A percentile compares a stretch with the other conserved stretches of the same genome.
phyloP scores from a whole-genome alignment of 1,140 invertebrate species.

The Lasaia peninsularis region DNA sequence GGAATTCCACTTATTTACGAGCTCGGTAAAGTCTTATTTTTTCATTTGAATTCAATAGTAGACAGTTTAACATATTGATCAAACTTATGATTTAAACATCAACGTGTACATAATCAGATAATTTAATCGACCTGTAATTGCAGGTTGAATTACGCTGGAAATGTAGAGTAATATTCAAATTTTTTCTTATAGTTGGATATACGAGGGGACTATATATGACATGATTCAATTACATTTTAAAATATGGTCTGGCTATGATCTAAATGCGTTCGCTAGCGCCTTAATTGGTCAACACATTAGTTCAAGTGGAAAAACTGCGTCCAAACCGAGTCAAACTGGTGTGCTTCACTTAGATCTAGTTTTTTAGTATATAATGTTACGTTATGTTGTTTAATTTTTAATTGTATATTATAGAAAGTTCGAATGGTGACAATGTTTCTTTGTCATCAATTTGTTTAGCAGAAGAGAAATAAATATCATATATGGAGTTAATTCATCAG shows the following conservation, averaged over 20 bases:
- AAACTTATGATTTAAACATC: constrained; percentile 4
- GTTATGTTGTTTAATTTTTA: no score
- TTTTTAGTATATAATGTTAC: no score
- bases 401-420: no score
- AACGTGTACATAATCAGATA: constrained; percentile 5
- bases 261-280: constrained; percentile 45
- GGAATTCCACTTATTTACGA: background rate
- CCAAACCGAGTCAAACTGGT: constrained; percentile 33
- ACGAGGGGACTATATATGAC: constrained; percentile 23
- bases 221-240: constrained; percentile 54
- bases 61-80: background rate
- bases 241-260: constrained; percentile 53
- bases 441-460: no score
- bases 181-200: constrained; percentile 6
- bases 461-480: no score
- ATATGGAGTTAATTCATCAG: no score
- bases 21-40: background rate
- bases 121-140: constrained; percentile 2
- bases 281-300: constrained; percentile 55
- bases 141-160: constrained; percentile 19
- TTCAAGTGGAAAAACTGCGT: constrained; percentile 36
- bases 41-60: background rate
- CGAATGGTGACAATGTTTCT: no score
- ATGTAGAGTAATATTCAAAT: constrained; percentile 37
- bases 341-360: constrained; percentile 31